These are phyloP conservation scores for Tenthredo livida DNA, from an alignment of 2,888 invertebrate genomes.

Conservation along the genomic window DNA sequence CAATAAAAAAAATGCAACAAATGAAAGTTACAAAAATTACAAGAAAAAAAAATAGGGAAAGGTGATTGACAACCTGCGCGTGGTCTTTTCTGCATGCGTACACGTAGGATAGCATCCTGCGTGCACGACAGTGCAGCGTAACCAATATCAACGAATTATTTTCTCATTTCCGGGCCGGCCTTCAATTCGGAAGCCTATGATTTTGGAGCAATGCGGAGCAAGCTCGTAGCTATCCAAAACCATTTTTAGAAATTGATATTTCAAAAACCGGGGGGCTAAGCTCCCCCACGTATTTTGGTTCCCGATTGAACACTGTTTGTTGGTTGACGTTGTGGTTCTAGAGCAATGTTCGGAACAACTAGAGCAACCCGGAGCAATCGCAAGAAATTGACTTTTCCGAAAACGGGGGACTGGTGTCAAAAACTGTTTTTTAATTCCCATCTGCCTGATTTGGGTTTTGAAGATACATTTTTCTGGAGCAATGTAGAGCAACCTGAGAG, in stretches of 20 bases:
- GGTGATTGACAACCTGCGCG: too few species aligned
- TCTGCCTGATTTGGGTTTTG: slow-evolving; percentile 8
- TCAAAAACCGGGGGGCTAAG: not conserved
- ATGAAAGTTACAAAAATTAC: too few species aligned
- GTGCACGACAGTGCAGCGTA: too few species aligned
- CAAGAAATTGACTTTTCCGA: not conserved
- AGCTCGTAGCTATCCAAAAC: not conserved
- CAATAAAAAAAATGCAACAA: too few species aligned
- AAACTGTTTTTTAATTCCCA: not conserved
- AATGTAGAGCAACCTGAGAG: slow-evolving; percentile 15
- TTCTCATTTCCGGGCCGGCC: too few species aligned
- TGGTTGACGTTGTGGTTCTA: not conserved
- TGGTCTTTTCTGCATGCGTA: too few species aligned
- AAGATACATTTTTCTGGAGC: slow-evolving; percentile 18
- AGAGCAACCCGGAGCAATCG: slow-evolving; percentile 19
- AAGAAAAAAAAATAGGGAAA: too few species aligned
- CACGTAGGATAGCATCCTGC: too few species aligned
- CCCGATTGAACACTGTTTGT: not conserved
- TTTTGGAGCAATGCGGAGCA: not conserved
- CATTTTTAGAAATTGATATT: not conserved
- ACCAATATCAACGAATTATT: too few species aligned
- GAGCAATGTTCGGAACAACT: slow-evolving; percentile 9
- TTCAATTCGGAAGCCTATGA: too few species aligned
- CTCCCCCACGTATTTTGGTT: not conserved
- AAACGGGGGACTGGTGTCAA: not conserved